Evolutionary conservation across 2,888 invertebrate genomes (phyloP).

Genomic region (Brachylomia viminalis): DNA sequence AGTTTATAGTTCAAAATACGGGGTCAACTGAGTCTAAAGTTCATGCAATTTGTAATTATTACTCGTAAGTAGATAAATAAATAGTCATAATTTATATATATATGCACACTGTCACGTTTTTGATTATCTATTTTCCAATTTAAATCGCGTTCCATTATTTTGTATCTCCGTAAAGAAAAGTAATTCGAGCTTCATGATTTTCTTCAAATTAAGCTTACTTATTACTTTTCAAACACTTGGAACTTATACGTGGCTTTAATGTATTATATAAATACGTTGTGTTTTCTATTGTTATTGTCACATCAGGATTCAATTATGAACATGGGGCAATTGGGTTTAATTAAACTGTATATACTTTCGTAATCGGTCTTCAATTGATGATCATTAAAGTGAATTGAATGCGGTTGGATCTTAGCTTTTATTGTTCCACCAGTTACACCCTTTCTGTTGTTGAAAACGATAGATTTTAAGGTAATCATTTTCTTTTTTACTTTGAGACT

Average conservation of each 20-base stretch:
- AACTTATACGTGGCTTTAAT: constrained; percentile 13
- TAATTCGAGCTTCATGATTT: neutral
- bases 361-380: constrained; percentile 81
- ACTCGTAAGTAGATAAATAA: constrained; percentile 19
- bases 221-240: neutral
- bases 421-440: constrained; percentile 48
- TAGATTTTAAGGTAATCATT: neutral
- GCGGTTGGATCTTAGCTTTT: constrained; percentile 61
- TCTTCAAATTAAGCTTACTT: neutral
- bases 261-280: constrained; percentile 8
- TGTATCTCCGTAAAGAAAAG: neutral
- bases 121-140: constrained; percentile 11
- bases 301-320: constrained; percentile 69
- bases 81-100: constrained; percentile 2
- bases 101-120: constrained; percentile 21
- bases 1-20: constrained; percentile 42
- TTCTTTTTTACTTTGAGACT: neutral
- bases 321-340: constrained; percentile 80
- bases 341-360: constrained; percentile 74
- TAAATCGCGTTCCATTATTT: neutral
- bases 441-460: neutral
- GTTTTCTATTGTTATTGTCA: constrained; percentile 55
- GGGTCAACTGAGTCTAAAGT: constrained; percentile 59
- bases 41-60: constrained; percentile 47
- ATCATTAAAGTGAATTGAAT: constrained; percentile 71